Base-by-base conservation (phyloP, 2,113 vertebrate genomes). In the Vulpes vulpes region DNA sequence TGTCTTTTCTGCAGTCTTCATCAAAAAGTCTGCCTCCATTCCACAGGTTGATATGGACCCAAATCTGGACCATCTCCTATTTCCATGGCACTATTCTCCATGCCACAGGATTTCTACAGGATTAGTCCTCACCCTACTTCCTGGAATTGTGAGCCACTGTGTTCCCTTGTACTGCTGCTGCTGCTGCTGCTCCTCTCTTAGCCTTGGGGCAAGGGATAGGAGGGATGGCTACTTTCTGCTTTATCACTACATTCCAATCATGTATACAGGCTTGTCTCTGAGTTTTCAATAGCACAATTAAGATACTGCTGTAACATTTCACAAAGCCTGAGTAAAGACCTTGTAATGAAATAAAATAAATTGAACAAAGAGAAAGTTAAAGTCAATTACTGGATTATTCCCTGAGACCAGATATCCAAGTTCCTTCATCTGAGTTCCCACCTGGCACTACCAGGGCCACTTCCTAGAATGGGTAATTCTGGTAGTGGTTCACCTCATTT, bases 321-420 rank as follows among this genome's bases (percentile, higher is more conserved):
- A 69, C 78, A 78, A 84, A 89, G 53, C 53, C 53, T 55, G 19
- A 62, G 73, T 92, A 60, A 78, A 91, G 89, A 88, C 62, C 71
- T 51, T 27, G 49, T 55, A 57, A 30, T 62, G 16, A 65, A 88
- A 67, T 49, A 88, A 92, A 65, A 71, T 80, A 78, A 73, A 73
- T 0, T 59, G 60, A 74, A 79, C 82, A 83, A 16, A 89, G 64
- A 86, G 88, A 74, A 89, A 93, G 38, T 73, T 43, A 43, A 83
- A 35, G 25, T 38, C 30, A 57, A 17, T 35, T 25, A 73, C 12
- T 93, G 62, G 60, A 20, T 55, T 82, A 38, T 64, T 38, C 30
- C 78, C 22, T 3, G 85, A 71, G 49, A 27, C 25, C 64, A 69
- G 8, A n/a, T 62, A 64, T 73, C 30, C 20, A 65, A 20, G 22